Evolutionary conservation across 2,113 vertebrate genomes (phyloP).

Genomic region (Fukomys damarensis): DNA sequence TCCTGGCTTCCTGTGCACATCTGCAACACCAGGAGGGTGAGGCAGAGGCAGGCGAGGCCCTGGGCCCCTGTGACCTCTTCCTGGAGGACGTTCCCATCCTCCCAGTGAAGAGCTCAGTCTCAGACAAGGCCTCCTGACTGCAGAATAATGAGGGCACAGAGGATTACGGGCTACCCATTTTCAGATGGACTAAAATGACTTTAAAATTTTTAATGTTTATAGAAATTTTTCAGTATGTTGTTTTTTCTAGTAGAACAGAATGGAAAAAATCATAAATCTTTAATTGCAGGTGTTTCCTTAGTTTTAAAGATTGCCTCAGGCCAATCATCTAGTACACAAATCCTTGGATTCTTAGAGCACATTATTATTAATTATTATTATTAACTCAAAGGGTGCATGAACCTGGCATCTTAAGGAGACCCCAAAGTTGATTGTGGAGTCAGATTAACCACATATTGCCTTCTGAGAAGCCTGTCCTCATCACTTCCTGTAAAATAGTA

Average conservation of each 20-base stretch:
- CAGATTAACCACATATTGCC: no score
- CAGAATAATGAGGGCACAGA: neutral
- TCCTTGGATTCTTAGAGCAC: neutral
- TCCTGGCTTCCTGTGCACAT: neutral
- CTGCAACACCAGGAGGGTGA: neutral
- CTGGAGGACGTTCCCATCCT: neutral
- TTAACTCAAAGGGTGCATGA: neutral
- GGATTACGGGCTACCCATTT: neutral
- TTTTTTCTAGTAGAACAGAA: neutral
- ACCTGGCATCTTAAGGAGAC: rapidly evolving
- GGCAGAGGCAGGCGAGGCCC: rapidly evolving
- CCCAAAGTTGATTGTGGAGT: neutral
- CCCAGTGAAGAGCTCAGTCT: neutral
- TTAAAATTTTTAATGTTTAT: neutral
- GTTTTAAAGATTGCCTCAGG: no score
- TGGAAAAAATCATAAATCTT: neutral
- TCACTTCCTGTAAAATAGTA: neutral
- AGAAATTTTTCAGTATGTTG: neutral
- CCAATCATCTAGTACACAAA: neutral
- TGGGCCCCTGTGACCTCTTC: neutral
- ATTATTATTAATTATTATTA: no score
- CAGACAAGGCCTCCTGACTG: neutral
- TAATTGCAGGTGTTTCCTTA: neutral
- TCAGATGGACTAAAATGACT: neutral
- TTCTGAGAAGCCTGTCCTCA: neutral